These are phyloP conservation scores for Laticauda laticaudata DNA, from an alignment of 2,113 vertebrate genomes.

Conservation along the genomic window DNA sequence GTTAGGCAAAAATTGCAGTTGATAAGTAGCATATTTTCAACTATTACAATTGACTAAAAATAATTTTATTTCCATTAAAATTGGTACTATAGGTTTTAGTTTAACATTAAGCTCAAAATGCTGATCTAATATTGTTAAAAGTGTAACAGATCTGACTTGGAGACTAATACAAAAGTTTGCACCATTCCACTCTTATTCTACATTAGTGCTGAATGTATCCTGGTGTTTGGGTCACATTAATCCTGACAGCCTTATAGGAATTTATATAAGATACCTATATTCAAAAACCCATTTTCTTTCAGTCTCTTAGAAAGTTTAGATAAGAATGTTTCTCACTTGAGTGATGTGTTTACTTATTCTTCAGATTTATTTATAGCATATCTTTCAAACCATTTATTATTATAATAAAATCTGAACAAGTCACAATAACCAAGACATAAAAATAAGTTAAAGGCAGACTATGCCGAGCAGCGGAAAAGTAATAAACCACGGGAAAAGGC, in stretches of 20 bases:
- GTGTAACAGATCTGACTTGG: conserved; percentile 23
- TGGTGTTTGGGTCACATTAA: not conserved
- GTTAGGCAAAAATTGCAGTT: conserved; percentile 3
- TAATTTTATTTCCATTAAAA: conserved; percentile 36
- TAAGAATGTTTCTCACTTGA: not conserved
- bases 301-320: not conserved
- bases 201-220: not conserved
- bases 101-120: conserved; percentile 57
- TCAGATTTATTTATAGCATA: not conserved
- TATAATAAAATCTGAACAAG: not conserved
- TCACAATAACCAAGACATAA: not conserved
- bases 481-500: not conserved
- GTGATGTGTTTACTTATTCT: not conserved
- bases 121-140: conserved; percentile 61
- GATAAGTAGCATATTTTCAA: conserved; percentile 46
- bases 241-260: not conserved
- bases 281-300: not conserved
- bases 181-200: conserved; percentile 51
- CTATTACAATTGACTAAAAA: conserved; percentile 40
- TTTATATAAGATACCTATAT: not conserved
- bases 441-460: not conserved
- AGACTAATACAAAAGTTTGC: conserved; percentile 54
- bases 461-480: not conserved
- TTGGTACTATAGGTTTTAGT: conserved; percentile 49
- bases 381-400: not conserved